Evolutionary conservation across 2,113 vertebrate genomes (phyloP).

Genomic region (Monarcha castaneiventris): DNA sequence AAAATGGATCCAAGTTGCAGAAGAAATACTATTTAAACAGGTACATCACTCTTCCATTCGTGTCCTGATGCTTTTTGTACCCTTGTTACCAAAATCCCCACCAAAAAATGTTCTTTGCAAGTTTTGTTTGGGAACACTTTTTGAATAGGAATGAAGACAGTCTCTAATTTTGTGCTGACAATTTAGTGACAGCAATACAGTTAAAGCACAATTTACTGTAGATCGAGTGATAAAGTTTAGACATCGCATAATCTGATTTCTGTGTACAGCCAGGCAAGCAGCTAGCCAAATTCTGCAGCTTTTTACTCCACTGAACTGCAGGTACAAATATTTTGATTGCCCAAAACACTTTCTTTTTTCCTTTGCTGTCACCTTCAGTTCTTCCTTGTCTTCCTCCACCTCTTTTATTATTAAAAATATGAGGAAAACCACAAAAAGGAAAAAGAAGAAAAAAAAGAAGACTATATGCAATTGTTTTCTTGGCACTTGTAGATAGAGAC

Average conservation of each 20-base stretch:
- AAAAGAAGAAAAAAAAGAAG: not conserved
- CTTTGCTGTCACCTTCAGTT: not conserved
- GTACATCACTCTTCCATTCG: not conserved
- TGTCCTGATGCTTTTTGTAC: not conserved
- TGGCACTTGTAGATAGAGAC: not conserved
- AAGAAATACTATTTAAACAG: not conserved
- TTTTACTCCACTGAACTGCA: not conserved
- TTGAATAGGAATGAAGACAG: constrained; percentile 3
- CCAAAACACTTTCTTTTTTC: not conserved
- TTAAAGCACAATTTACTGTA: not conserved
- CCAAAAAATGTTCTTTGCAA: not conserved
- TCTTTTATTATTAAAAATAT: not conserved
- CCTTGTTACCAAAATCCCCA: not conserved
- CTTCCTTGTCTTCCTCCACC: not conserved
- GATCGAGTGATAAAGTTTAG: not conserved
- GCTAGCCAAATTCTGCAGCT: not conserved
- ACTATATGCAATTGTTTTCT: not conserved
- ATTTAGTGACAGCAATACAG: not conserved
- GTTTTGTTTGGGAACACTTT: not conserved
- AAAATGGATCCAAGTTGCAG: not conserved
- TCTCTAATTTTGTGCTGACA: not conserved
- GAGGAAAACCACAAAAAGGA: not conserved
- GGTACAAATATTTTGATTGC: not conserved
- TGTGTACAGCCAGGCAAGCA: not conserved
- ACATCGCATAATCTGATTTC: not conserved